Conservation (phyloP, 2,797 vertebrate species). For the Danio choprae region DNA sequence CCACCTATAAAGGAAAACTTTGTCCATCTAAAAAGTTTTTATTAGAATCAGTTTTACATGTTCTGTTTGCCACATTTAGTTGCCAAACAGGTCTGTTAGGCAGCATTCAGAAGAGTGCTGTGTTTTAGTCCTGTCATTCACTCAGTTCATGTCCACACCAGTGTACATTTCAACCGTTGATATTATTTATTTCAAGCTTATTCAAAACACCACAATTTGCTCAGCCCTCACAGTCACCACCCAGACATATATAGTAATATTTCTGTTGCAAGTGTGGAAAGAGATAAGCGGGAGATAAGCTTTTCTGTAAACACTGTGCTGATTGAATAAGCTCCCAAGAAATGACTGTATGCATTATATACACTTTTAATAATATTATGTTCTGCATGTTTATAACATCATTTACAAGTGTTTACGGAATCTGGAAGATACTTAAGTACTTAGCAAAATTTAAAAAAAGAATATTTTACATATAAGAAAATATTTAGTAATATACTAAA, state of each 20-base stretch:
- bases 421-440: neutral
- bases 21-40: constrained; percentile 6
- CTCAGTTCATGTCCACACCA: constrained; percentile 3
- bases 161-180: constrained; percentile 32
- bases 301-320: neutral
- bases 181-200: constrained; percentile 73
- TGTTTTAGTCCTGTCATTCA: constrained; percentile 21
- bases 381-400: neutral
- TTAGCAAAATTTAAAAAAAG: neutral
- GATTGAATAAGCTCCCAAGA: neutral
- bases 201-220: constrained; percentile 28
- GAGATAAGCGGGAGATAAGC: constrained; percentile 4
- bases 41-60: neutral
- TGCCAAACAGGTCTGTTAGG: constrained; percentile 22
- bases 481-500: too few species aligned
- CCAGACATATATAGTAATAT: constrained; percentile 21
- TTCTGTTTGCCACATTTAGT: neutral
- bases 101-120: neutral
- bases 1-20: constrained; percentile 4
- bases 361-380: neutral
- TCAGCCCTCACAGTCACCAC: neutral
- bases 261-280: constrained; percentile 26
- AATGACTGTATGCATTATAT: neutral
- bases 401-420: neutral
- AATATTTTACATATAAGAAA: neutral